phyloP scores from a whole-genome alignment of 2,113 vertebrate species.

The Mus spicilegus region DNA sequence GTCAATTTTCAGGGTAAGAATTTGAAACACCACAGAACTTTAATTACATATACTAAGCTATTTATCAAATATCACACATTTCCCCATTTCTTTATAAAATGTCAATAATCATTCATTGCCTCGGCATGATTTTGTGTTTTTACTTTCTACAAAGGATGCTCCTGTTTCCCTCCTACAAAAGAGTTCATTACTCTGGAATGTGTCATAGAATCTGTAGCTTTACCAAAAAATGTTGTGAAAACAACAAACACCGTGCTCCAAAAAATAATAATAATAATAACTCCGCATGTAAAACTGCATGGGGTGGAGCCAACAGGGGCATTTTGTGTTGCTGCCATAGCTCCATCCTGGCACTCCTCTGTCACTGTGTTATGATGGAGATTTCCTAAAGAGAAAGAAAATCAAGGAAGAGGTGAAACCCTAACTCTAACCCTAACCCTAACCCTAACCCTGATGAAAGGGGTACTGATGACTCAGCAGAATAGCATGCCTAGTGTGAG shows the following conservation, averaged over 20 bases:
- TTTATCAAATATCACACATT: conserved; percentile 16
- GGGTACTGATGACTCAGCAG: background rate
- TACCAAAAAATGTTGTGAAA: background rate
- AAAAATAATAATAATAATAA: too few species aligned
- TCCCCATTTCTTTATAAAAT: background rate
- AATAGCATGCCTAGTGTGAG: background rate
- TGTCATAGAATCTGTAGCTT: background rate
- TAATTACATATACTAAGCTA: conserved; percentile 30
- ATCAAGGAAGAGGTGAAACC: background rate
- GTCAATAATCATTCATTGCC: background rate
- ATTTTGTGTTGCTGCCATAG: background rate
- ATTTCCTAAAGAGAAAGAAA: background rate
- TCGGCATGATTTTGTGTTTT: background rate
- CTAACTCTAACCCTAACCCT: too few species aligned
- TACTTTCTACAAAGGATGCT: background rate
- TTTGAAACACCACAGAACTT: background rate
- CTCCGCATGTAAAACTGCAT: background rate
- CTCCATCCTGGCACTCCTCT: background rate
- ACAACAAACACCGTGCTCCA: background rate
- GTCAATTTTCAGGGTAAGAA: conserved; percentile 31
- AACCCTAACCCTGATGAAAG: background rate
- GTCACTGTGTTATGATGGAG: background rate
- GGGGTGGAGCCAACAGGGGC: background rate
- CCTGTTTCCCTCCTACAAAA: background rate
- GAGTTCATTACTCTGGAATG: background rate